Base-by-base conservation (phyloP, 1,140 invertebrate genomes). In the Musca domestica region DNA sequence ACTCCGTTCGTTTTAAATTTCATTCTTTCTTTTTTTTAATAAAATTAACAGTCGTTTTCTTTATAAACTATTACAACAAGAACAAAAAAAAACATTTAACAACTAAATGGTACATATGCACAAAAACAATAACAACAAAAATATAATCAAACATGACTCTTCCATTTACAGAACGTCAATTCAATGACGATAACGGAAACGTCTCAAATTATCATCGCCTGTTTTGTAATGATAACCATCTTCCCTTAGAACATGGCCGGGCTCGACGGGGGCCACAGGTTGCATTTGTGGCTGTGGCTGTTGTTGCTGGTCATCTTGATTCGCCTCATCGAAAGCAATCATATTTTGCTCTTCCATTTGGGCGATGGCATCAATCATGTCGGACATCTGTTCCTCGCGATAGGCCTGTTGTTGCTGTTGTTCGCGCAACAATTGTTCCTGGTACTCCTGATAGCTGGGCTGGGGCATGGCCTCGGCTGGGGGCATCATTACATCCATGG, bases 181-280 rank as follows among this genome's bases (percentile, higher is more conserved):
- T 61, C 72, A 79, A 67, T 79, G 77, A 58, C 77, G 70, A 61
- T 77, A 72, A 64, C 77, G 75, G 27, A 77, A 73, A 66, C 77
- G 74, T 41, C 51, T 61, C 15, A 61, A 34, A 61, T 61, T 34
- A 34, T 51, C 67, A 15, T 64, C 65, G 20, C 70, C 73, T 49
- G 75, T 69, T 30, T 72, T 75, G 70, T 80, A 80, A 64, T 80
- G 76, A 34, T 80, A 80, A 63, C 77, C 77, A 73, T 80, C 77
- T 52, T 70, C 51, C 25, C 68, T 71, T 15, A 79, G 69, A 49
- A 76, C 70, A 67, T 80, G 77, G 15, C 75, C 77, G 17, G 77
- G 77, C 72, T 72, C 66, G 0, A 77, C 51, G 9, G 79, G 73
- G 15, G 79, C 74, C n/a, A 63, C 69, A 66, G 64, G 64, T 22